Base-by-base conservation (phyloP, 1,140 invertebrate species). In the Drosophila grimshawi region DNA sequence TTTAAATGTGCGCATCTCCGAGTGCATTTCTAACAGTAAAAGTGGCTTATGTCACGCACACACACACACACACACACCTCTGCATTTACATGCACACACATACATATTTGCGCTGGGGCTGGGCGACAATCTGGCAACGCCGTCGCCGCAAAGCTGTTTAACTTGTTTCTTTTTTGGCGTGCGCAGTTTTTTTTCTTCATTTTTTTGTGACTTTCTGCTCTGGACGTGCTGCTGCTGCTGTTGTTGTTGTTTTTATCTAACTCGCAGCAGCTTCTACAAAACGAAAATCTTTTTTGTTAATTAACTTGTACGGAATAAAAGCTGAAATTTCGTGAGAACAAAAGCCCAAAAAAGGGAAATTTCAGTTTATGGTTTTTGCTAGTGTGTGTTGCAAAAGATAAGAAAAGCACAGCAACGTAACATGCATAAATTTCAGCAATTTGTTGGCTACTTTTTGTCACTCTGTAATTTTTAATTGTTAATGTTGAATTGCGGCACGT, bases 141-240 rank as follows among this genome's bases (percentile, higher is more conserved):
- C 70, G 51, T 8, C 39, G 27, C 61, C 75, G 51, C 67, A 88
- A 89, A 88, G 83, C 82, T 88, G 83, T 89, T 89, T 78, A 88
- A 88, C 83, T 88, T 85, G 83, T 88, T 88, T 88, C 83, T 88
- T 89, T 85, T 88, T 86, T 79, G 83, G 85, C 85, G 85, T 88
- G 83, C 81, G 83, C 83, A 89, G 85, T 88, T 88, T 65, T 48
- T 46, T 52, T n/a, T 60, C 51, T 37, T 1, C 8, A 10, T 43
- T 11, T 45, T 65, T 66, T 76, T 71, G 69, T 64, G 72, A 52
- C 66, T 75, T 71, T 76, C 65, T 57, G 71, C 71, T 74, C 65
- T 70, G 72, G 51, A 27, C 51, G 41, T 66, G 61, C 37, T 57
- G 35, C 46, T 51, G 35, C 65, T 56, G 78, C 65, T 76, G 59